phyloP scores from a whole-genome alignment of 2,113 vertebrate species.

The Stigmatopora nigra region DNA sequence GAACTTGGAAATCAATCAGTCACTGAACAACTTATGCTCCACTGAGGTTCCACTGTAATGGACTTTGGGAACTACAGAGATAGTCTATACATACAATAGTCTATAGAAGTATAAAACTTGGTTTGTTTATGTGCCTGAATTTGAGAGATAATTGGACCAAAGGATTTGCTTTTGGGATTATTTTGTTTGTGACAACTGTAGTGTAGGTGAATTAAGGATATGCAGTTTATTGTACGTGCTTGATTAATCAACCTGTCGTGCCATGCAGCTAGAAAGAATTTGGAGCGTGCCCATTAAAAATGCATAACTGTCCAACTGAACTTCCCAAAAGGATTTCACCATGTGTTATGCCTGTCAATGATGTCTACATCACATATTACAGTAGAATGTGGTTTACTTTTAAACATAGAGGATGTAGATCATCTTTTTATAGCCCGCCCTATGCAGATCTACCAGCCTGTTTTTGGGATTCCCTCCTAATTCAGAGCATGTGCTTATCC shows the following conservation, averaged over 20 bases:
- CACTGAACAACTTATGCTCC: background rate
- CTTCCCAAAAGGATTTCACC: slow-evolving; percentile 28
- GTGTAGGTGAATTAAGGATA: slow-evolving; percentile 42
- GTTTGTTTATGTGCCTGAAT: slow-evolving; percentile 7
- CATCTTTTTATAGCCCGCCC: slow-evolving; percentile 14
- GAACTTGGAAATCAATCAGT: background rate
- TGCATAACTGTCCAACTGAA: slow-evolving; percentile 37
- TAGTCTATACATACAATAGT: background rate
- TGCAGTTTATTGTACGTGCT: slow-evolving; percentile 24
- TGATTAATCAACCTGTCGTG: slow-evolving; percentile 63
- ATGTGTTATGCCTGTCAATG: slow-evolving; percentile 18
- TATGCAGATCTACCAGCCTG: slow-evolving; percentile 22
- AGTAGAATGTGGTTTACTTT: background rate
- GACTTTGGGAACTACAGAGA: slow-evolving; percentile 5
- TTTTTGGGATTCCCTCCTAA: slow-evolving; percentile 16
- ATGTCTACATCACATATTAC: slow-evolving; percentile 13
- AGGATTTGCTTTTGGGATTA: slow-evolving; percentile 33
- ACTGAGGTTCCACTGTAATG: background rate
- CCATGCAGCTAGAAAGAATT: slow-evolving; percentile 52
- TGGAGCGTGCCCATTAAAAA: slow-evolving; percentile 64
- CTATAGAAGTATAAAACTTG: background rate
- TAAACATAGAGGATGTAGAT: slow-evolving; percentile 5
- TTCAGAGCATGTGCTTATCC: slow-evolving; percentile 20
- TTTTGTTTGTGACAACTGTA: slow-evolving; percentile 38
- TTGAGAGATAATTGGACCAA: slow-evolving; percentile 18